Conservation (phyloP, 2,797 vertebrate species). For the Coendou prehensilis region DNA sequence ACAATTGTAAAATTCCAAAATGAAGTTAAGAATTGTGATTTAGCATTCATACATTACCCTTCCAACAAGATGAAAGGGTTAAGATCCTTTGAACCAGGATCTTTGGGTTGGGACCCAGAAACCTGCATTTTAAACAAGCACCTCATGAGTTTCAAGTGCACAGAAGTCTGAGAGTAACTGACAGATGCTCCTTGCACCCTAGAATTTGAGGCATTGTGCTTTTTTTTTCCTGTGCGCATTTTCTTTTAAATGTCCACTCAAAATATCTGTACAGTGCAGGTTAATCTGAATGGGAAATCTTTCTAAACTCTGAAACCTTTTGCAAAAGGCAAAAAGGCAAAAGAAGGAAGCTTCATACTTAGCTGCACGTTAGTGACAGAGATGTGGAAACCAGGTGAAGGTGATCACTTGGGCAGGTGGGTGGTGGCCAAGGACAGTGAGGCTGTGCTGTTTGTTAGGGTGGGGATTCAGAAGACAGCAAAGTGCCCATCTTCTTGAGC, state of each 20-base stretch:
- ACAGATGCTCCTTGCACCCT: not conserved
- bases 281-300: not conserved
- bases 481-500: not conserved
- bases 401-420: not conserved
- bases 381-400: not conserved
- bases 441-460: not conserved
- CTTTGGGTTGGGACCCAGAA: not conserved
- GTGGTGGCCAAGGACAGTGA: not conserved
- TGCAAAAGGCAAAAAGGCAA: not conserved
- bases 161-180: not conserved
- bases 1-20: not conserved
- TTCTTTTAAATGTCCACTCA: not conserved
- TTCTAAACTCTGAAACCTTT: constrained; percentile 2
- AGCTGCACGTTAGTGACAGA: not conserved
- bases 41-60: not conserved
- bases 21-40: constrained; percentile 20
- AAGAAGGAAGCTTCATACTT: not conserved
- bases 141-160: not conserved
- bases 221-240: constrained; percentile 4
- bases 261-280: not conserved
- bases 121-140: constrained; percentile 3
- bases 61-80: not conserved
- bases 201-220: not conserved
- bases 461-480: not conserved
- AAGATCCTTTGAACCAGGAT: not conserved